A percentile compares a stretch with the other conserved stretches of the same genome.
Evolutionary conservation across 1,140 invertebrate species (phyloP).

Genomic region (Drosophila nikananu): DNA sequence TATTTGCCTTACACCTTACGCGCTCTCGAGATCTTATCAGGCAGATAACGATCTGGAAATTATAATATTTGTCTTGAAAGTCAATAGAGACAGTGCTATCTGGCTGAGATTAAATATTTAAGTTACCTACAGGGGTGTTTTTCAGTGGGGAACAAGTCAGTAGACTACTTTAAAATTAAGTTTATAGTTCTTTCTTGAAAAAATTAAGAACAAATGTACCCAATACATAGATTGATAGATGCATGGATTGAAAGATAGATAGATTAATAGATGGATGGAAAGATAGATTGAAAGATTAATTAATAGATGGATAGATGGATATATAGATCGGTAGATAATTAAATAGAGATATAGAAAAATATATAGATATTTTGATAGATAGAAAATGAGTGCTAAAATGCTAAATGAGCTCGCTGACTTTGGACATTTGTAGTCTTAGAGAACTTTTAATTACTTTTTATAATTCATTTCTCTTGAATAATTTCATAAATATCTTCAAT

Average conservation of each 20-base stretch:
- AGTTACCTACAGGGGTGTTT: constrained; percentile 20
- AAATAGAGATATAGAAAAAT: no score
- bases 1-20: constrained; percentile 63
- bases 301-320: no score
- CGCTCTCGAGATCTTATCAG: constrained; percentile 55
- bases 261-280: no score
- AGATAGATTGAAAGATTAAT: no score
- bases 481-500: not conserved
- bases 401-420: no score
- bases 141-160: not conserved
- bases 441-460: not conserved
- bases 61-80: constrained; percentile 51
- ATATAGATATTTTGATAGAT: no score
- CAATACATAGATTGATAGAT: no score
- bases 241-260: no score
- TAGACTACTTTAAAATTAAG: not conserved
- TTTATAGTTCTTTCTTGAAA: not conserved
- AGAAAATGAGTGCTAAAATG: no score
- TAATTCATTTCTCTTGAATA: not conserved
- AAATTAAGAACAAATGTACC: not conserved
- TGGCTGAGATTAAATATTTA: constrained; percentile 32
- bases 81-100: constrained; percentile 33
- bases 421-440: not conserved
- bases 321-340: no score
- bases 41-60: constrained; percentile 44